Percentiles rank a stretch among this genome's conserved stretches.
These are phyloP conservation scores for Acleris holmiana DNA, from an alignment of 2,888 invertebrate genomes.

Conservation along the genomic window DNA sequence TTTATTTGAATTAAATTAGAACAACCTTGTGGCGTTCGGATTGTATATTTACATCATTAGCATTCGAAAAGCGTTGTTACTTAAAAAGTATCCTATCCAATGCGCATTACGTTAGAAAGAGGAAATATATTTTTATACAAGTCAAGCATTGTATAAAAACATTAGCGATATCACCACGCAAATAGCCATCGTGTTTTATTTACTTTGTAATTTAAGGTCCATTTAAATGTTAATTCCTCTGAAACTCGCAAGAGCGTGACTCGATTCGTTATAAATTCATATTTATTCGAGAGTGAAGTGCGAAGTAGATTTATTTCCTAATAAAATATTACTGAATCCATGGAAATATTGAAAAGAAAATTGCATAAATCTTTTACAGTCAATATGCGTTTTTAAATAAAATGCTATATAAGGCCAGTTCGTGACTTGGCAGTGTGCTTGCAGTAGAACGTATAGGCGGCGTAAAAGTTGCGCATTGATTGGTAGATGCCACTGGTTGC, in stretches of 20 bases:
- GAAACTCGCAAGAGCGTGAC: constrained; percentile 5
- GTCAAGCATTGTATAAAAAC: background rate
- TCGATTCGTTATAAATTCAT: constrained; percentile 17
- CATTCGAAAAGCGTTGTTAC: constrained; percentile 4
- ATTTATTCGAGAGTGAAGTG: constrained; percentile 6
- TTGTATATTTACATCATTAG: constrained; percentile 12
- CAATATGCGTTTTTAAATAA: background rate
- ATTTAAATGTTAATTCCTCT: constrained; percentile 26
- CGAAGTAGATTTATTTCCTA: background rate
- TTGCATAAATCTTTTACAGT: background rate
- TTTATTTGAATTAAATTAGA: constrained; percentile 9
- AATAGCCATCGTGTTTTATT: constrained; percentile 7
- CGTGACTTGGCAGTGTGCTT: too few relatives aligned
- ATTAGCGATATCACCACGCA: background rate
- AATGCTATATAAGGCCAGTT: too few relatives aligned
- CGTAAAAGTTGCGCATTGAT: too few relatives aligned
- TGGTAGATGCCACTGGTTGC: too few relatives aligned
- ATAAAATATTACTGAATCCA: background rate
- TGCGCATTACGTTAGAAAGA: background rate
- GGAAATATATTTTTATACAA: background rate
- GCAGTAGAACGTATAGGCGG: too few relatives aligned
- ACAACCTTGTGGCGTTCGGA: background rate
- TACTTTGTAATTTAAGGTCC: constrained; percentile 14
- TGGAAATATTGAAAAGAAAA: background rate
- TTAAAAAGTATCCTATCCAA: background rate